phyloP scores from a whole-genome alignment of 2,113 vertebrate species.

The Carassius gibelio region DNA sequence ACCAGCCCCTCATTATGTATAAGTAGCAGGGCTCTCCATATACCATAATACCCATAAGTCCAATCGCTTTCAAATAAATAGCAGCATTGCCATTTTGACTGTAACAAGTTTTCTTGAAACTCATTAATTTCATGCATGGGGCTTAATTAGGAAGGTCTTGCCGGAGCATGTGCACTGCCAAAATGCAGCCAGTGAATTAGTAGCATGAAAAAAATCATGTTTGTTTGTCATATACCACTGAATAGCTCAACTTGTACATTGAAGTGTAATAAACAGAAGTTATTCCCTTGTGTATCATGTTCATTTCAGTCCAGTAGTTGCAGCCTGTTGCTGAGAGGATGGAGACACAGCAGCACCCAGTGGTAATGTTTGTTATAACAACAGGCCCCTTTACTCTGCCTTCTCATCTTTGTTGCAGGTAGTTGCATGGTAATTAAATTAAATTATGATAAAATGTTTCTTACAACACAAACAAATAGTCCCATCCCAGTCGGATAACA shows the following conservation, averaged over 20 bases:
- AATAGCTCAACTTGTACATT: conserved; percentile 46
- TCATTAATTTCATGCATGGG: conserved; percentile 42
- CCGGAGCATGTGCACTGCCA: background rate
- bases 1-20: conserved; percentile 21
- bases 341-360: conserved; percentile 47
- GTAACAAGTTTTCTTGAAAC: conserved; percentile 35
- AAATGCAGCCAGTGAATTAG: conserved; percentile 8
- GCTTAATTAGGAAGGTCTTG: conserved; percentile 49
- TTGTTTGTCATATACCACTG: conserved; percentile 32
- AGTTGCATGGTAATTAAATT: background rate
- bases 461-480: too few relatives aligned
- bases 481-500: too few relatives aligned
- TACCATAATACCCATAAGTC: conserved; percentile 23
- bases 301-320: conserved; percentile 9
- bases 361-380: background rate
- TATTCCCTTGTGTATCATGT: conserved; percentile 11
- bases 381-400: background rate
- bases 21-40: background rate
- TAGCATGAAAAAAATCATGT: conserved; percentile 14
- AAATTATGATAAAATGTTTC: too few relatives aligned
- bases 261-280: conserved; percentile 45
- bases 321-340: background rate
- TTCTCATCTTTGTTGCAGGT: background rate
- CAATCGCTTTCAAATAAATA: conserved; percentile 22
- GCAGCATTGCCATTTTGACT: conserved; percentile 42